Percentiles rank a stretch among this genome's conserved stretches.
Conservation (phyloP, 2,888 invertebrate genomes). For the Ophion ellenae region DNA sequence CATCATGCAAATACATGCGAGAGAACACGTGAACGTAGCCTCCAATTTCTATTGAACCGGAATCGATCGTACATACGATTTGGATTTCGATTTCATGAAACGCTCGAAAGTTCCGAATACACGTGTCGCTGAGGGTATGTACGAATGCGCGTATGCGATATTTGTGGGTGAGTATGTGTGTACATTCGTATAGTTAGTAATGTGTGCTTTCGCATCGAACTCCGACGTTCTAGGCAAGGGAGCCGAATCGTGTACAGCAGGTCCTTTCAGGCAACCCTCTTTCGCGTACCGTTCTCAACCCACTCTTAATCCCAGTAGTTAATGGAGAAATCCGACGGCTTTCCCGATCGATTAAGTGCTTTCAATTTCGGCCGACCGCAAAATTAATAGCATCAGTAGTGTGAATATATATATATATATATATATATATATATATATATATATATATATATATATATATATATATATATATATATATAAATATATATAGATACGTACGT, state of each 20-base stretch:
- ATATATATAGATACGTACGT: not conserved
- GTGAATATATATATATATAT: not conserved
- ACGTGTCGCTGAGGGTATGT: not conserved
- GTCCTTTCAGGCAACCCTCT: conserved; percentile 10
- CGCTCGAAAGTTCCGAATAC: conserved; percentile 26
- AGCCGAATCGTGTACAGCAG: conserved; percentile 34
- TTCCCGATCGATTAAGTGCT: conserved; percentile 56
- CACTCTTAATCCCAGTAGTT: conserved; percentile 37
- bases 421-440: not conserved
- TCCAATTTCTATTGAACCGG: conserved; percentile 59
- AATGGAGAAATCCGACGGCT: conserved; percentile 55
- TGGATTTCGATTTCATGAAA: conserved; percentile 55
- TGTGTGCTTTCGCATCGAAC: conserved; percentile 32
- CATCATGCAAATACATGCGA: conserved; percentile 34
- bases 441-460: not conserved
- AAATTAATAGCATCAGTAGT: conserved; percentile 52
- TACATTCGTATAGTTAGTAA: conserved; percentile 24
- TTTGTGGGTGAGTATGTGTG: conserved; percentile 8
- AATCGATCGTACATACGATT: conserved; percentile 56
- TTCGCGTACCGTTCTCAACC: not conserved
- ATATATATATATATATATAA: not conserved
- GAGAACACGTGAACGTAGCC: conserved; percentile 39
- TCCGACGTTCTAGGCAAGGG: not conserved
- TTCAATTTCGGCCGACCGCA: conserved; percentile 55
- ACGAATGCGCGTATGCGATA: no score